These are phyloP conservation scores for Brenthis ino DNA, from an alignment of 2,888 invertebrate species.

Conservation along the genomic window DNA sequence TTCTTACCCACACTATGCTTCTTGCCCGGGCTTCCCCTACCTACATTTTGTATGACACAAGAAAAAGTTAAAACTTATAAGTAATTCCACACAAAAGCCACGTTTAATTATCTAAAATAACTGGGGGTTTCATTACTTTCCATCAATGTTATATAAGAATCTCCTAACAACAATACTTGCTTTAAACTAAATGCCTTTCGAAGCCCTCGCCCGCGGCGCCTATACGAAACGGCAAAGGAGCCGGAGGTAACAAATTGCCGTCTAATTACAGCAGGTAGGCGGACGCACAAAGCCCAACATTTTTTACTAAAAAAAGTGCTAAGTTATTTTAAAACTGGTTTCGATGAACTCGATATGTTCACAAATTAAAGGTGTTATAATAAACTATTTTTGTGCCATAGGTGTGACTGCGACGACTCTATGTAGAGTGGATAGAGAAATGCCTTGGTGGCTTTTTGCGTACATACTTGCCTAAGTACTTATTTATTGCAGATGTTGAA, in stretches of 20 bases:
- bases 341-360: conserved; percentile 10
- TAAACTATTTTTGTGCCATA: conserved; percentile 4
- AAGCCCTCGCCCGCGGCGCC: conserved; percentile 39
- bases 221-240: conserved; percentile 37
- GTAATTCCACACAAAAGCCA: no score
- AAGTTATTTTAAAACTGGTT: conserved; percentile 49
- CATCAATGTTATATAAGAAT: neutral
- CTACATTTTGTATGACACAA: no score
- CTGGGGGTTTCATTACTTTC: no score
- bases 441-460: neutral
- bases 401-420: neutral
- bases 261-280: conserved; percentile 51
- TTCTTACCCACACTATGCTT: no score
- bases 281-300: conserved; percentile 46
- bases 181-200: conserved; percentile 22
- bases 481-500: conserved; percentile 12
- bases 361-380: conserved; percentile 29
- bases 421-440: neutral
- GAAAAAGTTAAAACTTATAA: no score
- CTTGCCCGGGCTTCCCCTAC: no score
- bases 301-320: conserved; percentile 48
- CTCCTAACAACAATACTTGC: conserved; percentile 6
- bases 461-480: conserved; percentile 5
- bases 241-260: conserved; percentile 46
- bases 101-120: no score